Percentiles rank a stretch among this genome's conserved stretches.
These are phyloP conservation scores for Metaphire vulgaris DNA, from an alignment of 1,140 invertebrate genomes.

Conservation along the genomic window DNA sequence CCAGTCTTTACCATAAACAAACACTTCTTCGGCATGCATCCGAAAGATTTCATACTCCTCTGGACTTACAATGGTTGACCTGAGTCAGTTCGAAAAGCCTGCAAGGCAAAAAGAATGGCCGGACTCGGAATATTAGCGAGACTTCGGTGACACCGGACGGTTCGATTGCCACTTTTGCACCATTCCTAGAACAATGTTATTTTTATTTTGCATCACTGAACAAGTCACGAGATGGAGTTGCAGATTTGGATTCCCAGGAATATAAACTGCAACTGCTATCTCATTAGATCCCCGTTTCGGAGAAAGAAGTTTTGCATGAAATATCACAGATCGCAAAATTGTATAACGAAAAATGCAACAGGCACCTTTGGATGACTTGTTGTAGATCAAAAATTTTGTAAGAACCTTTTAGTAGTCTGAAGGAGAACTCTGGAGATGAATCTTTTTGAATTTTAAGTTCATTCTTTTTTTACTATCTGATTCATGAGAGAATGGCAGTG, in stretches of 20 bases:
- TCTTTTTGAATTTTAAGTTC: background rate
- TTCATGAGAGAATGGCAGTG: background rate
- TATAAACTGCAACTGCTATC: too few species aligned
- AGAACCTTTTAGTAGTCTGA: background rate
- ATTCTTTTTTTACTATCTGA: background rate
- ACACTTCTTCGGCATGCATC: background rate
- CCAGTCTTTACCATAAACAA: constrained; percentile 1
- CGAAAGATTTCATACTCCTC: background rate
- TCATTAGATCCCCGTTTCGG: too few species aligned
- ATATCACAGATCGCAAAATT: too few species aligned
- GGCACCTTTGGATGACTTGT: background rate
- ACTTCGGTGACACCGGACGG: too few species aligned
- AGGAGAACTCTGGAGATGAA: background rate
- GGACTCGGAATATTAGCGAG: too few species aligned
- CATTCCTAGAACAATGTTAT: too few species aligned
- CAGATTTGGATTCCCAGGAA: too few species aligned
- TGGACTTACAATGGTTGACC: background rate
- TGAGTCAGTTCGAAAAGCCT: background rate
- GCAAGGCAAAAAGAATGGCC: background rate
- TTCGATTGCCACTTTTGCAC: too few species aligned
- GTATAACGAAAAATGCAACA: too few species aligned
- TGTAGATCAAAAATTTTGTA: background rate
- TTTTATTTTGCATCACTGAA: too few species aligned
- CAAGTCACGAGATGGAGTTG: too few species aligned
- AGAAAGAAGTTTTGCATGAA: too few species aligned